phyloP scores from a whole-genome alignment of 2,797 vertebrate species.

The Peromyscus aztecus region DNA sequence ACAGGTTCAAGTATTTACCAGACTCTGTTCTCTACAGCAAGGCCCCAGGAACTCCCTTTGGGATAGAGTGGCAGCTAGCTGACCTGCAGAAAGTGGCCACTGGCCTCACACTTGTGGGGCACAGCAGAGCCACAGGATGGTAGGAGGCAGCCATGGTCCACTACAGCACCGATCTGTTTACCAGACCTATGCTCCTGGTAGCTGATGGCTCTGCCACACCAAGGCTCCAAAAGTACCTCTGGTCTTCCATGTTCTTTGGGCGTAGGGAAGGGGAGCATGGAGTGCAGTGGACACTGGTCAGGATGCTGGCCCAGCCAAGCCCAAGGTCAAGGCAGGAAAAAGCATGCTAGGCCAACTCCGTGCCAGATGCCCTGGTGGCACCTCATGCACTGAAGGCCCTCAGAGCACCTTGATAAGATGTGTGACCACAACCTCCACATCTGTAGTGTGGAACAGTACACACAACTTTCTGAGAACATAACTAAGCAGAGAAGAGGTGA shows the following conservation, averaged over 20 bases:
- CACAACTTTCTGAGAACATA: neutral
- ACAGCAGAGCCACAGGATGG: neutral
- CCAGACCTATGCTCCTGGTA: neutral
- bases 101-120: neutral
- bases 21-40: neutral
- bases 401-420: neutral
- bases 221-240: neutral
- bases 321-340: neutral
- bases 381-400: neutral
- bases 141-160: neutral
- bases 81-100: neutral
- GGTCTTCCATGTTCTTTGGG: conserved; percentile 21
- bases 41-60: neutral
- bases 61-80: neutral
- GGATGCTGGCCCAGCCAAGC: neutral
- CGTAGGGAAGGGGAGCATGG: fast-evolving
- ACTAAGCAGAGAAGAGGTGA: neutral
- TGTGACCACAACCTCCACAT: neutral
- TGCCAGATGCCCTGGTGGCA: neutral
- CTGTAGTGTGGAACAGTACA: neutral
- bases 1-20: neutral
- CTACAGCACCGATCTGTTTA: neutral
- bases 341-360: neutral
- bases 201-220: neutral
- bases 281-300: neutral